Evolutionary conservation across 2,113 vertebrate genomes (phyloP).

Genomic region (Epinephelus cyanopodus): DNA sequence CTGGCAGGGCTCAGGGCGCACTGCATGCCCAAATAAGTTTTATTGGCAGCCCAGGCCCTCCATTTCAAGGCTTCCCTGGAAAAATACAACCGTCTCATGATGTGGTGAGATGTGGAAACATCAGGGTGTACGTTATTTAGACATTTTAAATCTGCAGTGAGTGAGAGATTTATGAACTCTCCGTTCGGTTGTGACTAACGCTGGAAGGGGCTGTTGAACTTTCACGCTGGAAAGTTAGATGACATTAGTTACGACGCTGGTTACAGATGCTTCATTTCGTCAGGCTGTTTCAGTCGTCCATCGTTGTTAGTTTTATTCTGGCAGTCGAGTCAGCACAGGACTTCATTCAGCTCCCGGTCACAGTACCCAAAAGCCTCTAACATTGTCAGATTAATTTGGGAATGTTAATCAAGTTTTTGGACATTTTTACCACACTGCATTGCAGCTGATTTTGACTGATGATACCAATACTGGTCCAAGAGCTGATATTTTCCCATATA

Average conservation of each 20-base stretch:
- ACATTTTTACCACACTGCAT: conserved; percentile 11
- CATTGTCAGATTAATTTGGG: conserved; percentile 9
- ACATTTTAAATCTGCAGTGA: conserved; percentile 59
- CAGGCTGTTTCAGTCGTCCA: neutral
- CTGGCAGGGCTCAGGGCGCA: conserved; percentile 40
- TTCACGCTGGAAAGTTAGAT: conserved; percentile 57
- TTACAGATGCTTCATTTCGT: conserved; percentile 42
- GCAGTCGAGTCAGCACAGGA: neutral
- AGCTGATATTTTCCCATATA: conserved; percentile 37
- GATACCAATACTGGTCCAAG: conserved; percentile 11
- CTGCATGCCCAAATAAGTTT: conserved; percentile 64
- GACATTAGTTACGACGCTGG: conserved; percentile 47
- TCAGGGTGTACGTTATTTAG: conserved; percentile 61
- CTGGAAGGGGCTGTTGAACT: conserved; percentile 55
- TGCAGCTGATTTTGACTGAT: conserved; percentile 28
- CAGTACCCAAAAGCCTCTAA: conserved; percentile 8
- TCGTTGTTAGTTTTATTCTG: conserved; percentile 6
- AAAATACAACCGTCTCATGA: conserved; percentile 70
- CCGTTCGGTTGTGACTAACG: conserved; percentile 19
- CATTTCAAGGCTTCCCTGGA: conserved; percentile 62
- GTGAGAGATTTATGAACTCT: conserved; percentile 71
- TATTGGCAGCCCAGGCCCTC: conserved; percentile 59
- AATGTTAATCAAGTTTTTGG: conserved; percentile 5
- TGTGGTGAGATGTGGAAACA: conserved; percentile 72
- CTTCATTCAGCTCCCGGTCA: conserved; percentile 17